A percentile compares a stretch with the other conserved stretches of the same genome.
Conservation (phyloP, 2,113 vertebrate genomes). For the Oreochromis aureus region DNA sequence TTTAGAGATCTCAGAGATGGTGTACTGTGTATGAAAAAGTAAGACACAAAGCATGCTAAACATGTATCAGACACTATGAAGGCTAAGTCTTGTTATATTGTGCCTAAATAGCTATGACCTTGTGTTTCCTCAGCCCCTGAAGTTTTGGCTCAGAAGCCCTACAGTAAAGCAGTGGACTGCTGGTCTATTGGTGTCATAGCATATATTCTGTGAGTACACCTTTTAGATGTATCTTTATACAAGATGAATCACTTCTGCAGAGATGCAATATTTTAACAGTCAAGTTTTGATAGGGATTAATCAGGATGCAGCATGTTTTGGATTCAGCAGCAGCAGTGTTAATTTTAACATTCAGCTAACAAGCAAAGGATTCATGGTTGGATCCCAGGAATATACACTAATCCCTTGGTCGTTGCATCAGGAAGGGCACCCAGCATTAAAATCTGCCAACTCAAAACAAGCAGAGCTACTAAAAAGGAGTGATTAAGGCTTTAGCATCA, state of each 20-base stretch:
- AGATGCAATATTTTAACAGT: neutral
- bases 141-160: slow-evolving; percentile 95
- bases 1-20: neutral
- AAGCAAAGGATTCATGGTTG: neutral
- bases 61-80: neutral
- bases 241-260: neutral
- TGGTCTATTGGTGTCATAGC: slow-evolving; percentile 98
- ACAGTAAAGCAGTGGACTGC: slow-evolving; percentile 97
- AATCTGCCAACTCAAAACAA: neutral
- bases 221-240: neutral
- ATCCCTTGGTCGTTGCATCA: neutral
- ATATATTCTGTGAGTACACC: slow-evolving; percentile 87
- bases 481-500: neutral
- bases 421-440: neutral
- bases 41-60: neutral
- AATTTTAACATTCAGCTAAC: neutral
- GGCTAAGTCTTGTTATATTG: neutral
- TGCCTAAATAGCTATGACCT: neutral
- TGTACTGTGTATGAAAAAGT: neutral
- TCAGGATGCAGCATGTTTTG: neutral
- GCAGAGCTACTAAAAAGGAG: neutral
- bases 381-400: neutral
- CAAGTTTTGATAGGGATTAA: neutral
- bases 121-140: slow-evolving; percentile 80
- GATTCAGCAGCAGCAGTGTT: neutral